Evolutionary conservation across 2,797 vertebrate genomes (phyloP).

Genomic region (Pseudochirops cupreus): DNA sequence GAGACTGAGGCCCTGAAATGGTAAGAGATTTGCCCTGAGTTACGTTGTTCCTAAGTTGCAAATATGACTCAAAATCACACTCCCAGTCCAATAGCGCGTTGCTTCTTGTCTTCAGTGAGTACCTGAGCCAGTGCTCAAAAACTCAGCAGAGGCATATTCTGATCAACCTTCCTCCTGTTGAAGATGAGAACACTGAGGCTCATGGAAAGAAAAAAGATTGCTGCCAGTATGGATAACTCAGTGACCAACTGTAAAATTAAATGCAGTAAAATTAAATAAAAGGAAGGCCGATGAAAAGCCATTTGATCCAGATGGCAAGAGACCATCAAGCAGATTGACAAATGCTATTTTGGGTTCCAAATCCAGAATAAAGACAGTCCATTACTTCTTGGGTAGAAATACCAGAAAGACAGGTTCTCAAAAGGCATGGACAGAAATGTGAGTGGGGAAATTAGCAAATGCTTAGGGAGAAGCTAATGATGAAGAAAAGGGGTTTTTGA

Average conservation of each 20-base stretch:
- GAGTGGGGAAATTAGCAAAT: constrained; percentile 60
- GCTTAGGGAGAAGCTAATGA: constrained; percentile 62
- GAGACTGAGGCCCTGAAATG: background rate
- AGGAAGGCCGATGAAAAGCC: constrained; percentile 46
- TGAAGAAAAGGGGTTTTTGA: constrained; percentile 35
- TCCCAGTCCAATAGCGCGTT: background rate
- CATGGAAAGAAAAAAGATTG: background rate
- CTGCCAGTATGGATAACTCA: constrained; percentile 41
- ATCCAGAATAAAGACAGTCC: background rate
- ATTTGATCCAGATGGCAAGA: constrained; percentile 53
- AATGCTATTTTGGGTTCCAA: constrained; percentile 10
- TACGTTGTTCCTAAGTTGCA: constrained; percentile 8
- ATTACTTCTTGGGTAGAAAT: background rate
- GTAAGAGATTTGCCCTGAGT: background rate
- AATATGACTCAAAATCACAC: constrained; percentile 37
- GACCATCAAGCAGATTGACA: constrained; percentile 24
- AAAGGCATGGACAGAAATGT: constrained; percentile 46
- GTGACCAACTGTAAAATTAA: constrained; percentile 38
- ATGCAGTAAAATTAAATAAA: constrained; percentile 57
- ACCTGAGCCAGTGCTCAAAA: background rate
- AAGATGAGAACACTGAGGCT: background rate
- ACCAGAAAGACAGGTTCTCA: constrained; percentile 27
- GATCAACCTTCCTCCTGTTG: background rate
- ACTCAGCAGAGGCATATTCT: background rate
- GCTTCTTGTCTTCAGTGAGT: background rate